Evolutionary conservation across 2,113 vertebrate species (phyloP).

Genomic region (Indri indri): DNA sequence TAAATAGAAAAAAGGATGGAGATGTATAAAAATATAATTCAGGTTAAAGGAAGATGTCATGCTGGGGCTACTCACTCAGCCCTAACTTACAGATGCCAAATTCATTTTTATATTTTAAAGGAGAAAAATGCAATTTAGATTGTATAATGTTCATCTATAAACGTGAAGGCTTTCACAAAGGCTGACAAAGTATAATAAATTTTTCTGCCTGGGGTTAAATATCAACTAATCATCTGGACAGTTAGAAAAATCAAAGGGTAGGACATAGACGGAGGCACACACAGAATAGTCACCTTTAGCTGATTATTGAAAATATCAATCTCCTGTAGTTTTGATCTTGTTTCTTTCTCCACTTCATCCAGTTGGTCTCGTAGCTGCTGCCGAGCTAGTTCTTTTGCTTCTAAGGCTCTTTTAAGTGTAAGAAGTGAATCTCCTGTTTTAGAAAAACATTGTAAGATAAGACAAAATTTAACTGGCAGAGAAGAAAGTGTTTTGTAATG

Average conservation of each 20-base stretch:
- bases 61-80: background rate
- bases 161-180: background rate
- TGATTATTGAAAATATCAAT: conserved; percentile 98
- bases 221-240: conserved; percentile 26
- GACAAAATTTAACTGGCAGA: background rate
- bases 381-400: conserved; percentile 92
- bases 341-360: conserved; percentile 96
- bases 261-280: background rate
- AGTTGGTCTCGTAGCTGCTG: conserved; percentile 95
- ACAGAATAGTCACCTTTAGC: conserved; percentile 90
- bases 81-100: background rate
- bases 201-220: background rate
- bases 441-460: conserved; percentile 59
- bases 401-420: conserved; percentile 93
- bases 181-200: background rate
- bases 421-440: conserved; percentile 93
- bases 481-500: background rate
- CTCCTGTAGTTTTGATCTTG: conserved; percentile 95
- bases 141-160: background rate
- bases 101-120: background rate
- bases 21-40: fast-evolving
- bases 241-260: conserved; percentile 23
- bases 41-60: background rate
- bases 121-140: background rate
- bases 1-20: background rate